Percentiles rank a stretch among this genome's conserved stretches.
Evolutionary conservation across 2,113 vertebrate genomes (phyloP).

Genomic region (Entelurus aequoreus): DNA sequence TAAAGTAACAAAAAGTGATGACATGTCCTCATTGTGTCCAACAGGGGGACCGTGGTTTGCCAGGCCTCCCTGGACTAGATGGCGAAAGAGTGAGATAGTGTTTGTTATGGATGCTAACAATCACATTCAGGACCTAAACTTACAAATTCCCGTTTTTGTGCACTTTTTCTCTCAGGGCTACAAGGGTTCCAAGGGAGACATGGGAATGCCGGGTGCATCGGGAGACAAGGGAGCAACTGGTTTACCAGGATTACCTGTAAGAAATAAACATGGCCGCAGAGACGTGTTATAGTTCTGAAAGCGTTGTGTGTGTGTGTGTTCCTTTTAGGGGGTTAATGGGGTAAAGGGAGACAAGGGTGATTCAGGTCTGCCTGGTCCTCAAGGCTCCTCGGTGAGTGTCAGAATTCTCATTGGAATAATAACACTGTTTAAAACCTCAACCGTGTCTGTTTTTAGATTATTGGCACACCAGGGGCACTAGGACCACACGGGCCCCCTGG

Average conservation of each 20-base stretch:
- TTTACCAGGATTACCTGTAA: slow-evolving; percentile 88
- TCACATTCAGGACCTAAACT: neutral
- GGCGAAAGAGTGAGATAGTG: slow-evolving; percentile 84
- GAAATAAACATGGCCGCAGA: slow-evolving; percentile 34
- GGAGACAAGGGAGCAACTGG: slow-evolving; percentile 92
- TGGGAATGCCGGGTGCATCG: slow-evolving; percentile 83
- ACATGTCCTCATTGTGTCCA: slow-evolving; percentile 27
- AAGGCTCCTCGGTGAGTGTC: slow-evolving; percentile 89
- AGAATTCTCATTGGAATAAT: too few species aligned
- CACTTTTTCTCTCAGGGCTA: slow-evolving; percentile 74
- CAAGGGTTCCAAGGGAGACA: slow-evolving; percentile 93
- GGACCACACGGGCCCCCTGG: slow-evolving; percentile 92
- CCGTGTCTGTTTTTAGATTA: slow-evolving; percentile 70
- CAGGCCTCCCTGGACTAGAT: slow-evolving; percentile 84
- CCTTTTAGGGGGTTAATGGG: slow-evolving; percentile 82
- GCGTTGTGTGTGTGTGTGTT: neutral
- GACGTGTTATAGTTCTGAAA: neutral
- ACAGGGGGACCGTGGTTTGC: slow-evolving; percentile 88
- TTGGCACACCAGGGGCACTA: slow-evolving; percentile 83
- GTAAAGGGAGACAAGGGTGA: slow-evolving; percentile 93
- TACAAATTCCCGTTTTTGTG: neutral
- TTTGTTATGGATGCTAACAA: neutral
- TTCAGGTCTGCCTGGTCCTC: slow-evolving; percentile 81
- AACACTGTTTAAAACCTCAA: neutral
- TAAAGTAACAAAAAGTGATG: neutral